These are phyloP conservation scores for Eueides isabella DNA, from an alignment of 1,140 invertebrate genomes.

Conservation along the genomic window DNA sequence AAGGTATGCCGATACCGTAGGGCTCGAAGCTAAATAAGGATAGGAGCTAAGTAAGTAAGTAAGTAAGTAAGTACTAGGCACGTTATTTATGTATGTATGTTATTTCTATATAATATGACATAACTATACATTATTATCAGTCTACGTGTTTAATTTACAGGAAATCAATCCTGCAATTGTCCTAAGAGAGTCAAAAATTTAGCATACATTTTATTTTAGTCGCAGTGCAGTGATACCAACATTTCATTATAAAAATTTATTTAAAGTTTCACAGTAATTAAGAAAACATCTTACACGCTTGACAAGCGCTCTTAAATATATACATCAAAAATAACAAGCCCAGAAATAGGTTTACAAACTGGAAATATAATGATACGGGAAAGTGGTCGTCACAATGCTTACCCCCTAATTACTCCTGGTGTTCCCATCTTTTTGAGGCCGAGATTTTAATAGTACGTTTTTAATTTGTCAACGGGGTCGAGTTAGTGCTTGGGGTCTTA, in stretches of 20 bases:
- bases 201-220: neutral
- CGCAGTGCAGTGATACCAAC: neutral
- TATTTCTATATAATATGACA: no score
- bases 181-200: neutral
- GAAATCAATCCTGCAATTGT: neutral
- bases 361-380: constrained; percentile 29
- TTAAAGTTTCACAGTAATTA: neutral
- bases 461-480: constrained; percentile 42
- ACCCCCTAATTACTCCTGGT: constrained; percentile 33
- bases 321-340: constrained; percentile 28
- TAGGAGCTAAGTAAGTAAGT: no score
- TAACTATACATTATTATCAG: no score
- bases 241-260: neutral
- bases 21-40: no score
- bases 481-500: constrained; percentile 38
- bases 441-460: constrained; percentile 43
- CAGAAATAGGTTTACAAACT: constrained; percentile 32
- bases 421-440: constrained; percentile 32
- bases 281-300: neutral
- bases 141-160: neutral
- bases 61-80: no score
- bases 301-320: neutral
- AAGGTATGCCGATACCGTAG: no score
- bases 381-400: constrained; percentile 36
- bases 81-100: no score